A percentile compares a stretch with the other conserved stretches of the same genome.
phyloP scores from a whole-genome alignment of 2,888 invertebrate genomes.

The Trachelus tabidus region DNA sequence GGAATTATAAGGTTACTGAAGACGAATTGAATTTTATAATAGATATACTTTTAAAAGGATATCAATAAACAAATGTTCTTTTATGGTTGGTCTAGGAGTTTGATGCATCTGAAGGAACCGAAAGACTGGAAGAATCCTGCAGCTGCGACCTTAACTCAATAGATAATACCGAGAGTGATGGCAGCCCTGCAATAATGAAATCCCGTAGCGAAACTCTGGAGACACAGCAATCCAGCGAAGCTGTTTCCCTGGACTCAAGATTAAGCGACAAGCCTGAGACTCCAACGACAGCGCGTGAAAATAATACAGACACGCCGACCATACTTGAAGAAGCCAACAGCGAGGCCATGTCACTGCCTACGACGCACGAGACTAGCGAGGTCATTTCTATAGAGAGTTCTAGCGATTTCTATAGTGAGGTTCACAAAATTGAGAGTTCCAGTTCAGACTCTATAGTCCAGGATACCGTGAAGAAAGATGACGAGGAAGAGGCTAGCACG shows the following conservation, averaged over 20 bases:
- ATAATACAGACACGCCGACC: slow-evolving; percentile 52
- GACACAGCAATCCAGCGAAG: slow-evolving; percentile 64
- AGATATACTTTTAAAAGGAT: neutral
- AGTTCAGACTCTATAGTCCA: slow-evolving; percentile 41
- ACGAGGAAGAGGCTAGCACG: slow-evolving; percentile 25
- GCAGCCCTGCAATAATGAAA: slow-evolving; percentile 68
- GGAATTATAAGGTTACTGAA: slow-evolving; percentile 54
- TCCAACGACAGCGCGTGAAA: slow-evolving; percentile 44
- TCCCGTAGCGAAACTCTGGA: slow-evolving; percentile 60
- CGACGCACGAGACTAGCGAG: slow-evolving; percentile 65
- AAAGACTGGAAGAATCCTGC: slow-evolving; percentile 61
- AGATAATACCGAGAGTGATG: slow-evolving; percentile 65
- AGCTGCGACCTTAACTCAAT: slow-evolving; percentile 66
- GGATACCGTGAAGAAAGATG: slow-evolving; percentile 32
- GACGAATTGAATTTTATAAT: slow-evolving; percentile 9
- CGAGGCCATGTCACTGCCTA: slow-evolving; percentile 51
- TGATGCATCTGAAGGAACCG: slow-evolving; percentile 54
- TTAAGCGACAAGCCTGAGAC: slow-evolving; percentile 65
- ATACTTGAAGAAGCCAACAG: slow-evolving; percentile 56
- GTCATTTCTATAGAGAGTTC: slow-evolving; percentile 69
- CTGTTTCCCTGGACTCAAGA: slow-evolving; percentile 69
- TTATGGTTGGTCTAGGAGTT: slow-evolving; percentile 47
- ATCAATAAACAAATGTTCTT: neutral
- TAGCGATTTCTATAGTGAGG: slow-evolving; percentile 73
- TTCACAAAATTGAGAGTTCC: slow-evolving; percentile 70